Percentiles rank a stretch among this genome's conserved stretches.
phyloP scores from a whole-genome alignment of 2,888 invertebrate genomes.

The Mermis nigrescens region DNA sequence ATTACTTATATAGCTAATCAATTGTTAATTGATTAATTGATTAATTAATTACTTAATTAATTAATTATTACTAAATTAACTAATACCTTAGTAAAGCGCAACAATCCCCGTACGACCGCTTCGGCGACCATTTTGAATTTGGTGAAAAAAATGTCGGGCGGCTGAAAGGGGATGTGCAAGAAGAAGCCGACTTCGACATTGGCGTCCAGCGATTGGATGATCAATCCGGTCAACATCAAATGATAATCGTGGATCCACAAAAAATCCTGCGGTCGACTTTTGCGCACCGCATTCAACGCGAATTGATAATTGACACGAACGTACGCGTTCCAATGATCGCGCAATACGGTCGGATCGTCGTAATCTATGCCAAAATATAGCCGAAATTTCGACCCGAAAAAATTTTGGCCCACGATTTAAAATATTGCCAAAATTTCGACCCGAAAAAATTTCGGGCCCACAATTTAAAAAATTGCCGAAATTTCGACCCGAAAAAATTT shows the following conservation, averaged over 20 bases:
- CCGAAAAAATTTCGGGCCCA: too few species aligned
- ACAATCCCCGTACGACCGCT: constrained; percentile 21
- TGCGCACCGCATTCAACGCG: constrained; percentile 24
- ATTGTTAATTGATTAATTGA: too few species aligned
- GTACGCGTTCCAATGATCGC: constrained; percentile 24
- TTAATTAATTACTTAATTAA: too few species aligned
- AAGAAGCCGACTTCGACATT: constrained; percentile 25
- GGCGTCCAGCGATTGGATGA: constrained; percentile 23
- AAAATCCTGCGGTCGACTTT: constrained; percentile 23
- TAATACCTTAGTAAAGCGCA: constrained; percentile 22
- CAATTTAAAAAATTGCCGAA: too few species aligned
- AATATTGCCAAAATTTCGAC: too few species aligned
- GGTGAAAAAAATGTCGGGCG: constrained; percentile 20
- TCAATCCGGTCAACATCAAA: constrained; percentile 24
- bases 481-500: too few species aligned
- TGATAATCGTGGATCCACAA: constrained; percentile 28
- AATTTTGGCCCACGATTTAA: background rate
- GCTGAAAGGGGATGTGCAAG: constrained; percentile 21
- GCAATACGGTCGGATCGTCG: constrained; percentile 15
- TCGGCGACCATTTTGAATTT: constrained; percentile 22
- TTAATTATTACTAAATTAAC: too few species aligned
- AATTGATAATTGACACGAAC: constrained; percentile 26
- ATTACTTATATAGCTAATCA: too few species aligned
- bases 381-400: background rate
- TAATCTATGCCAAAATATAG: constrained; percentile 3